Evolutionary conservation across 2,797 vertebrate genomes (phyloP).

Genomic region (Melanotaenia trifasciata): DNA sequence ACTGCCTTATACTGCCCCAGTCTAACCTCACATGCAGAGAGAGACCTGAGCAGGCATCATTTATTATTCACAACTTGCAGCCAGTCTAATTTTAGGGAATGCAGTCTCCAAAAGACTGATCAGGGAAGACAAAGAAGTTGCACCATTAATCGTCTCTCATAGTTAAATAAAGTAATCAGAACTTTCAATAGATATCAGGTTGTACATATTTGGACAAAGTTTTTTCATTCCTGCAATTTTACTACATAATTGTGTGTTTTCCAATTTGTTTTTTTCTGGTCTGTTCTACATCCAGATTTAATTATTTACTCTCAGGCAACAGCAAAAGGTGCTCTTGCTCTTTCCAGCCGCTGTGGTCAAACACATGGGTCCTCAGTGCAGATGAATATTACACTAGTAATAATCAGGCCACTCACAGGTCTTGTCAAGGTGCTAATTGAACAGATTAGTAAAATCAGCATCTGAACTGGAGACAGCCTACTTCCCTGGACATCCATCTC

Average conservation of each 20-base stretch:
- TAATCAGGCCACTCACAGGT: slow-evolving; percentile 95
- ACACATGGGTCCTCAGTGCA: slow-evolving; percentile 77
- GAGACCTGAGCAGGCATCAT: slow-evolving; percentile 90
- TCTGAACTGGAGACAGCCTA: slow-evolving; percentile 66
- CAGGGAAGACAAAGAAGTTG: slow-evolving; percentile 23
- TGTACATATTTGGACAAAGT: background rate
- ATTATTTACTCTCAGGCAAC: slow-evolving; percentile 23
- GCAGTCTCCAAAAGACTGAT: slow-evolving; percentile 62
- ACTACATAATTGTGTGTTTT: background rate
- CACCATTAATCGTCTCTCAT: slow-evolving; percentile 14
- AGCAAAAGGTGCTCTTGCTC: slow-evolving; percentile 28
- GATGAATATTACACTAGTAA: slow-evolving; percentile 96
- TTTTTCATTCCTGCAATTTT: background rate
- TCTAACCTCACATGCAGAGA: slow-evolving; percentile 83
- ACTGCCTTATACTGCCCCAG: slow-evolving; percentile 79
- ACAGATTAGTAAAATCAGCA: slow-evolving; percentile 93
- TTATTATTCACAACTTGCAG: slow-evolving; percentile 89
- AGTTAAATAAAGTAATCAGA: background rate
- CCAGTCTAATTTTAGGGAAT: slow-evolving; percentile 67
- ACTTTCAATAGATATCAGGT: background rate
- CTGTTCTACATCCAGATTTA: slow-evolving; percentile 14
- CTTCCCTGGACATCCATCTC: slow-evolving; percentile 70
- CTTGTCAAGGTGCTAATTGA: slow-evolving; percentile 99
- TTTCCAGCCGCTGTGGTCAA: slow-evolving; percentile 16
- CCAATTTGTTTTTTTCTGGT: background rate